Base-by-base conservation (phyloP, 2,888 invertebrate species). In the Scaptomyza polygonia region DNA sequence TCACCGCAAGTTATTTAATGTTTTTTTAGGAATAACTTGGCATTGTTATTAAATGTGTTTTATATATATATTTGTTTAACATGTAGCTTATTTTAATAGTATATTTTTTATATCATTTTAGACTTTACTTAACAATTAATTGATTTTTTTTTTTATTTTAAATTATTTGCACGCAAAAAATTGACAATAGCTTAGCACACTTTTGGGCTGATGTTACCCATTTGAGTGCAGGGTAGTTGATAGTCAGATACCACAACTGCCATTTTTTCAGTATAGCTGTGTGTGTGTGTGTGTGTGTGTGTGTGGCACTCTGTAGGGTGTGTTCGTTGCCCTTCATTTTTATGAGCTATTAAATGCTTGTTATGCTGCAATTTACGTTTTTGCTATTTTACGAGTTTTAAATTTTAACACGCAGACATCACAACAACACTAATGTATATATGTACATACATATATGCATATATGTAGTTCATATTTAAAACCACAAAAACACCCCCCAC, bases 261-360 rank as follows among this genome's bases (percentile, higher is more conserved):
- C 14, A n/a, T 14, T 2, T 16, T 30, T 5, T 0, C 16, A 16
- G n/a, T 47, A 30, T 32, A 36, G 16, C 34, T 30, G n/a, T 21
- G 44, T 29, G 44, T 14, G 39, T 40, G 44, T 30, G 36, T 25
- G 27, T 45, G 11, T n/a, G n/a, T 14, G 44, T 29, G 44, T 16
- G 42, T 40, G 44, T 30, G 39, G 5, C 25, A 5, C 5, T 25
- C 25, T 25, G 21, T 36, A 44, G 55, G 27, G 52, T 52, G 45
- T 52, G 53, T 32, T 40, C 32, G 48, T 53, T 61, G 48, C 42
- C 51, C 36, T 54, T 45, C 52, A 49, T 64, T 72, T 83, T 77
- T 79, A 85, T 74, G 85, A 71, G 66, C 74, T 74, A 81, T 83
- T 77, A 83, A 83, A 87, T 81, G 67, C 85, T 87, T 85, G 86